Percentiles rank a stretch among this genome's conserved stretches.
Conservation (phyloP, 2,888 invertebrate genomes). For the Apocheima hispidaria region DNA sequence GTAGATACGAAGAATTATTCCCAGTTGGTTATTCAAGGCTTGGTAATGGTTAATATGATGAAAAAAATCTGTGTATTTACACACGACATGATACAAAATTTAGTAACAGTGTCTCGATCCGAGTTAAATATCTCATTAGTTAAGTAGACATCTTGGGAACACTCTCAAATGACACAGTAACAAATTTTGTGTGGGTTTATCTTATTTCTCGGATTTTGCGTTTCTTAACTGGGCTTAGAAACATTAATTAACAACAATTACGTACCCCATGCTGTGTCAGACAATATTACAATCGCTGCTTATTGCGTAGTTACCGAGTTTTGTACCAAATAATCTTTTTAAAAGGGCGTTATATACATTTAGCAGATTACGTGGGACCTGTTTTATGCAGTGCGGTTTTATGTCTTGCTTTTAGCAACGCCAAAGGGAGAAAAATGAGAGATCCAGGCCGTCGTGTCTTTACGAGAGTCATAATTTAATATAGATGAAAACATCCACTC, state of each 20-base stretch:
- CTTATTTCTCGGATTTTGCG: slow-evolving; percentile 10
- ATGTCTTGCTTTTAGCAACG: slow-evolving; percentile 32
- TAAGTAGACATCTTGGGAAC: slow-evolving; percentile 5
- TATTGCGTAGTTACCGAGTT: neutral
- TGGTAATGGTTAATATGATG: neutral
- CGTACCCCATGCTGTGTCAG: neutral
- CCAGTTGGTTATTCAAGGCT: too few relatives aligned
- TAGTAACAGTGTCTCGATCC: neutral
- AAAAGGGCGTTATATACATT: slow-evolving; percentile 24
- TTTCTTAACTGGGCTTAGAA: slow-evolving; percentile 1
- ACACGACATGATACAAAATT: too few relatives aligned
- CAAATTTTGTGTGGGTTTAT: neutral
- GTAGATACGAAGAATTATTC: too few relatives aligned
- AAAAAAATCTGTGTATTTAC: too few relatives aligned
- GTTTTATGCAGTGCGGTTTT: slow-evolving; percentile 38
- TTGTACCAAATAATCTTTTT: neutral
- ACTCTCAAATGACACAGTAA: slow-evolving; percentile 6
- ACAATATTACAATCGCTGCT: neutral
- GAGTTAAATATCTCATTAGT: slow-evolving; percentile 2
- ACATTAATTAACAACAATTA: slow-evolving; percentile 2
- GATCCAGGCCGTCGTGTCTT: slow-evolving; percentile 30
- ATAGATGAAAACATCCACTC: slow-evolving; percentile 39
- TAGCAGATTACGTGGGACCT: slow-evolving; percentile 31
- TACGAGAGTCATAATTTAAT: slow-evolving; percentile 41
- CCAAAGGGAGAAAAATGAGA: slow-evolving; percentile 31